These are phyloP conservation scores for Phasianus colchicus DNA, from an alignment of 2,113 vertebrate species.

Conservation along the genomic window DNA sequence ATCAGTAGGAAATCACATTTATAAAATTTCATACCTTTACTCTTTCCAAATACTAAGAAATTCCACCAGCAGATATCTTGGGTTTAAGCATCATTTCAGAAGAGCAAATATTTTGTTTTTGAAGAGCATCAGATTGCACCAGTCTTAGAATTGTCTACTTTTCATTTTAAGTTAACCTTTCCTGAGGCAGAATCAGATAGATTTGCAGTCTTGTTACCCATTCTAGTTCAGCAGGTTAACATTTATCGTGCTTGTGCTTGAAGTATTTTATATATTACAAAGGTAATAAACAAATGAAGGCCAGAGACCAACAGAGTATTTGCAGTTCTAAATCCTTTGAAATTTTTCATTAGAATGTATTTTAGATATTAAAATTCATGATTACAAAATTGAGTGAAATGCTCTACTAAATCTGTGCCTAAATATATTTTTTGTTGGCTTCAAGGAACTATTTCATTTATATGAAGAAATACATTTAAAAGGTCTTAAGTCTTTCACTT, in stretches of 20 bases:
- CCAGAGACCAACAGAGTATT: background rate
- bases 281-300: background rate
- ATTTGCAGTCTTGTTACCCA: background rate
- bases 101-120: conserved; percentile 18
- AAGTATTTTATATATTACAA: background rate
- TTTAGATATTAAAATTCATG: background rate
- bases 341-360: background rate
- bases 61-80: background rate
- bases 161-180: background rate
- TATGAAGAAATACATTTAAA: background rate
- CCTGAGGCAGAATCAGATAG: background rate
- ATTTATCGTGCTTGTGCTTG: background rate
- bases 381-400: background rate
- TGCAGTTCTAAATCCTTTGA: background rate
- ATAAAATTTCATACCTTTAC: background rate
- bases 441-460: background rate
- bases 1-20: background rate
- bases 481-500: background rate
- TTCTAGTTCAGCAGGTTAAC: background rate
- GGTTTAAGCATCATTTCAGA: background rate
- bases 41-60: background rate
- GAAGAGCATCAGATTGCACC: background rate
- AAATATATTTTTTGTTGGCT: background rate
- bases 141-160: background rate
- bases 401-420: background rate